These are phyloP conservation scores for Drosophila sechellia DNA, from an alignment of 1,140 invertebrate genomes.

Conservation along the genomic window DNA sequence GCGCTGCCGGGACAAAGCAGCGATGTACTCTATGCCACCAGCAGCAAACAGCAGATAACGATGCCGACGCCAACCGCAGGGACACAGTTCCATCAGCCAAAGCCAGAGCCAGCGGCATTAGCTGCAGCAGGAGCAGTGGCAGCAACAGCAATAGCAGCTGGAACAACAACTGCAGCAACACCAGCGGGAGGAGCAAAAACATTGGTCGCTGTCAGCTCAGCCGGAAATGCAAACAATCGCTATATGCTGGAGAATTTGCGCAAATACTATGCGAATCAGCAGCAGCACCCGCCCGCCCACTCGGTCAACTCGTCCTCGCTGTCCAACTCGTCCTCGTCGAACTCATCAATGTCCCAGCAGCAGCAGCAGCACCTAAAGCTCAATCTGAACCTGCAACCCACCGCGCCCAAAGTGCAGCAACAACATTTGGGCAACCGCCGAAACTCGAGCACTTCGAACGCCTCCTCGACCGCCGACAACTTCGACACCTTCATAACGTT, in stretches of 20 bases:
- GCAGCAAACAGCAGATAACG: slow-evolving; percentile 61
- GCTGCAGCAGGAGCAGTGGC: slow-evolving; percentile 13
- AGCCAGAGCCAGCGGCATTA: slow-evolving; percentile 32
- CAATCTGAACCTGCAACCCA: slow-evolving; percentile 45
- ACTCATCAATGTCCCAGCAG: slow-evolving; percentile 78
- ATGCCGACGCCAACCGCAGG: slow-evolving; percentile 29
- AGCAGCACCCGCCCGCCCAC: slow-evolving; percentile 75
- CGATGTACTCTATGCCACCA: slow-evolving; percentile 70
- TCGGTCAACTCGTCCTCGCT: slow-evolving; percentile 80
- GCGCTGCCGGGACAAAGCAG: slow-evolving; percentile 22
- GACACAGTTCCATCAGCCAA: slow-evolving; percentile 38
- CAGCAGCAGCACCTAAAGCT: slow-evolving; percentile 54
- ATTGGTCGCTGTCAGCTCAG: slow-evolving; percentile 23
- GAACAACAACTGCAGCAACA: slow-evolving; percentile 17
- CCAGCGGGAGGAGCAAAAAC: slow-evolving; percentile 21
- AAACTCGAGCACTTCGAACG: slow-evolving; percentile 78
- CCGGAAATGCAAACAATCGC: slow-evolving; percentile 67
- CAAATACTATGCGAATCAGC: slow-evolving; percentile 80
- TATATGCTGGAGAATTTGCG: slow-evolving; percentile 79
- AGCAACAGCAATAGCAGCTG: slow-evolving; percentile 16
- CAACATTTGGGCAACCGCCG: slow-evolving; percentile 67
- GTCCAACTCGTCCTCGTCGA: slow-evolving; percentile 80
- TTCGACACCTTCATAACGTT: slow-evolving; percentile 79
- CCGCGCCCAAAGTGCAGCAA: slow-evolving; percentile 38
- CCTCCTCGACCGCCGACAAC: slow-evolving; percentile 79